These are phyloP conservation scores for Penaeus monodon DNA, from an alignment of 2,888 invertebrate genomes.

Conservation along the genomic window DNA sequence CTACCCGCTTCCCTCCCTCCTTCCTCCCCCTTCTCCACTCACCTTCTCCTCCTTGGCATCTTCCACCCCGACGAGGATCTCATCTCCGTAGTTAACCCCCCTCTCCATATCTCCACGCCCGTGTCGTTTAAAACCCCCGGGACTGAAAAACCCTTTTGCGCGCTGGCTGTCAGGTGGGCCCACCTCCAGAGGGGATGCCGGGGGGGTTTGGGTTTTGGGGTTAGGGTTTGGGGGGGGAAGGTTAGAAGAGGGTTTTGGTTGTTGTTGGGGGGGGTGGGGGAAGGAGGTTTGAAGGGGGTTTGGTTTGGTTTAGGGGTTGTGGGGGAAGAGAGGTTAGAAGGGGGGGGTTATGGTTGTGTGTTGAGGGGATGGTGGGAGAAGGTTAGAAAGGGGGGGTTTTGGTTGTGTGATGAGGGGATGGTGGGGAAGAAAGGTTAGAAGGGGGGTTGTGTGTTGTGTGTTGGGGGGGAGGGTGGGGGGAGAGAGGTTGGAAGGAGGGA, in stretches of 20 bases:
- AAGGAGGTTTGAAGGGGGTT: neutral
- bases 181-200: neutral
- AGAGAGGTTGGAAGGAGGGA: no score
- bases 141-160: constrained; percentile 13
- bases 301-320: no score
- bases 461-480: no score
- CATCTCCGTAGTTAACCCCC: neutral
- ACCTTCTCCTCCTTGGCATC: neutral
- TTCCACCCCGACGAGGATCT: constrained; percentile 9
- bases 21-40: neutral
- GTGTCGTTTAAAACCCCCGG: constrained; percentile 19
- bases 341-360: no score
- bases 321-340: neutral
- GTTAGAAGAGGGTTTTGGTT: neutral
- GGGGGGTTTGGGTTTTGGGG: neutral
- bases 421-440: neutral
- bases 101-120: constrained; percentile 33
- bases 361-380: no score
- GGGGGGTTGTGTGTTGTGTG: no score
- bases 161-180: constrained; percentile 23
- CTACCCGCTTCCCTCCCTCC: no score
- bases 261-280: neutral
- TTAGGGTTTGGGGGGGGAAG: neutral
- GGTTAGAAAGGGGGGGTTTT: no score
- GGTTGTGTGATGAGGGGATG: accelerated